Percentiles rank a stretch among this genome's conserved stretches.
Conservation (phyloP, 2,888 invertebrate genomes). For the Parasteatoda lunata region DNA sequence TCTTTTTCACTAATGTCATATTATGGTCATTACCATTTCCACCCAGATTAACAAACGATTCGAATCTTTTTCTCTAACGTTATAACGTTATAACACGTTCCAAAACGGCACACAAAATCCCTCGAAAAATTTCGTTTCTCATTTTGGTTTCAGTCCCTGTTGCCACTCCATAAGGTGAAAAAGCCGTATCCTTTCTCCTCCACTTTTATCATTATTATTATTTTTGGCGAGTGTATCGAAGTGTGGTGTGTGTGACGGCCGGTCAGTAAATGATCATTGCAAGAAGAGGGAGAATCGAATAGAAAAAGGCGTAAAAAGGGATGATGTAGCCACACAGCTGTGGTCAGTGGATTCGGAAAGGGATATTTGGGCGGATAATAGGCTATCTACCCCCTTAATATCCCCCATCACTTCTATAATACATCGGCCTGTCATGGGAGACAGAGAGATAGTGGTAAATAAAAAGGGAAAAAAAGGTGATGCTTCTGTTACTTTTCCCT, state of each 20-base stretch:
- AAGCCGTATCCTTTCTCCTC: slow-evolving; percentile 1
- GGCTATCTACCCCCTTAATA: slow-evolving; percentile 66
- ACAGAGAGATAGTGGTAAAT: slow-evolving; percentile 54
- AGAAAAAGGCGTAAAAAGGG: slow-evolving; percentile 63
- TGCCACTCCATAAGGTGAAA: slow-evolving; percentile 5
- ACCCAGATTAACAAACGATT: no score
- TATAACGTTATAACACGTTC: no score
- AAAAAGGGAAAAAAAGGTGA: slow-evolving; percentile 32
- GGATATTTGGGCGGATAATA: slow-evolving; percentile 66
- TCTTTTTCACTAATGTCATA: no score
- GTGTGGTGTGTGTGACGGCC: slow-evolving; percentile 1
- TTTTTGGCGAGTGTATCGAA: slow-evolving; percentile 12
- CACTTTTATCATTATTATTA: slow-evolving; percentile 16
- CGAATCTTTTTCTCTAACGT: no score
- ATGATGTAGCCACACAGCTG: slow-evolving; percentile 66
- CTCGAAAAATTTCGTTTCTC: background rate
- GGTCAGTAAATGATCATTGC: slow-evolving; percentile 66
- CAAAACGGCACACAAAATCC: background rate
- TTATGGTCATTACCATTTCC: no score
- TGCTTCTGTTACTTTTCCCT: background rate
- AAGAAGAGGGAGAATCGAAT: slow-evolving; percentile 9
- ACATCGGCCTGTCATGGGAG: slow-evolving; percentile 48
- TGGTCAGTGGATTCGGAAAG: slow-evolving; percentile 66
- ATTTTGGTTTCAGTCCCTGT: slow-evolving; percentile 28
- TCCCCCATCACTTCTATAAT: slow-evolving; percentile 14